These are phyloP conservation scores for Chiloscyllium plagiosum DNA, from an alignment of 2,113 vertebrate species.

Conservation along the genomic window DNA sequence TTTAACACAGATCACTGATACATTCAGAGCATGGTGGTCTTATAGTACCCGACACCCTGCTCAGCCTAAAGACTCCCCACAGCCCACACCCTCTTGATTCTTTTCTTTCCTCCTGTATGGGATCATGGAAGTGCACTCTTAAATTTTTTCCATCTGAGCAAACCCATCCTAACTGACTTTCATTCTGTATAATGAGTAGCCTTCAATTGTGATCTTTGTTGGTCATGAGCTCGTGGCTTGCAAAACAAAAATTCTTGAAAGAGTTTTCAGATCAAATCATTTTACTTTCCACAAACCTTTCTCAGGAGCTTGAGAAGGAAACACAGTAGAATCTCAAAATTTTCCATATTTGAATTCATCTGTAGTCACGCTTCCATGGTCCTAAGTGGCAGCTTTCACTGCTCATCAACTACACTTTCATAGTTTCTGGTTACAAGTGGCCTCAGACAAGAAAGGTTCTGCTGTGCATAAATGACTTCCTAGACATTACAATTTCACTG, in stretches of 20 bases:
- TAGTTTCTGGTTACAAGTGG: background rate
- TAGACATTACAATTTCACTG: background rate
- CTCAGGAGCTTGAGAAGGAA: background rate
- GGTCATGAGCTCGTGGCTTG: background rate
- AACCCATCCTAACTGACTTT: no score
- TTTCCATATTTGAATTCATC: background rate
- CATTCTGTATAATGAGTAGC: background rate
- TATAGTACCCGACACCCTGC: no score
- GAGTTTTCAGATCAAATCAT: background rate
- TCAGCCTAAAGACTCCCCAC: no score
- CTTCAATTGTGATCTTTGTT: background rate
- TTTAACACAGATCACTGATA: no score
- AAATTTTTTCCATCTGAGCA: no score
- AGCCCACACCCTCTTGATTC: no score
- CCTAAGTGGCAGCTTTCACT: background rate
- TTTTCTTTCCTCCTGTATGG: no score
- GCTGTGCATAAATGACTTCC: background rate
- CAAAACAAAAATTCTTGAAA: background rate
- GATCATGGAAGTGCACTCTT: no score
- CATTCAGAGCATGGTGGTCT: no score
- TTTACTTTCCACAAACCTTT: background rate
- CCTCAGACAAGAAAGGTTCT: background rate
- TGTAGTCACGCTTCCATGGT: background rate
- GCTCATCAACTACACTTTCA: background rate
- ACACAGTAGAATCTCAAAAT: background rate